Conservation (phyloP, 1,140 invertebrate species). For the Tribolium castaneum region DNA sequence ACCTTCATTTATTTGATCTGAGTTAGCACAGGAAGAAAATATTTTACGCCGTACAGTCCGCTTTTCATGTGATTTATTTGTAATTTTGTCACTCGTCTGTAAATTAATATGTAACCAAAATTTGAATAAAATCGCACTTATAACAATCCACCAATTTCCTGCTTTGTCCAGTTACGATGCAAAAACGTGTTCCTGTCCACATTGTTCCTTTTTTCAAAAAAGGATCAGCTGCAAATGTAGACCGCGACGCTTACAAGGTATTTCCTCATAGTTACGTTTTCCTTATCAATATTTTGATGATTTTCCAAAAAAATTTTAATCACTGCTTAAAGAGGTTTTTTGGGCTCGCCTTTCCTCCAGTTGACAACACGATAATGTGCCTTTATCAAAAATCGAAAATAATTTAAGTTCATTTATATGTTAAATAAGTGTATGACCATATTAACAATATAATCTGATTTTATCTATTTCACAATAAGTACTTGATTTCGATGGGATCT, state of each 20-base stretch:
- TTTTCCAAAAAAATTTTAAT: too few species aligned
- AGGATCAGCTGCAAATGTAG: background rate
- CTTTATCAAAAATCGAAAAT: constrained; percentile 24
- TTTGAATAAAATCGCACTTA: background rate
- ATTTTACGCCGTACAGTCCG: background rate
- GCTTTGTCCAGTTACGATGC: background rate
- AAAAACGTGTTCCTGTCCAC: background rate
- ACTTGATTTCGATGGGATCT: background rate
- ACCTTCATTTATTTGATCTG: too few species aligned
- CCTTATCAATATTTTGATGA: background rate
- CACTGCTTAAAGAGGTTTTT: too few species aligned
- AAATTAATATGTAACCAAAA: background rate
- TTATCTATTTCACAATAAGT: background rate
- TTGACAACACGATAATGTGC: background rate
- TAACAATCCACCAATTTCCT: background rate
- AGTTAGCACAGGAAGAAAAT: too few species aligned
- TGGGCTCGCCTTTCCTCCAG: background rate
- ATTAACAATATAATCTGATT: constrained; percentile 2
- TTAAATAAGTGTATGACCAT: background rate
- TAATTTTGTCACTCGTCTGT: background rate
- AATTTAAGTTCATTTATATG: constrained; percentile 16
- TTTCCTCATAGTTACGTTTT: background rate
- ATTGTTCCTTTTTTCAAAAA: background rate
- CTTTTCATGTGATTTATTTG: background rate
- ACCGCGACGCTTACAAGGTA: background rate